A percentile compares a stretch with the other conserved stretches of the same genome.
Evolutionary conservation across 2,888 invertebrate genomes (phyloP).

Genomic region (Clanis bilineata): DNA sequence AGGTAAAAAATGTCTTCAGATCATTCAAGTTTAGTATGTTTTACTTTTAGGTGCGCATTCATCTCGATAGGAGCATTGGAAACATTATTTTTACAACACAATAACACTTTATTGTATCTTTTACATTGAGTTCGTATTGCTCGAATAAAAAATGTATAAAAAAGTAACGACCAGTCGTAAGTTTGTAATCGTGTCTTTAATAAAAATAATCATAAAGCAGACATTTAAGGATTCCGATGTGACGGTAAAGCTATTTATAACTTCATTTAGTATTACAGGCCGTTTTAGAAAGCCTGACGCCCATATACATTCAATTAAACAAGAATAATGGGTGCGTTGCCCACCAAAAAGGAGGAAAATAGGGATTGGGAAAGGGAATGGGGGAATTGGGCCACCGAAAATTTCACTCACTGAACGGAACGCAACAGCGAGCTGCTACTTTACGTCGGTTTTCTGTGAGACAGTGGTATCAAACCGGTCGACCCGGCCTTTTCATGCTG

Average conservation of each 20-base stretch:
- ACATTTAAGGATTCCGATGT: conserved; percentile 10
- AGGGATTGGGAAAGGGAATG: too few relatives aligned
- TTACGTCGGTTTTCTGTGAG: too few relatives aligned
- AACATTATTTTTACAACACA: conserved; percentile 15
- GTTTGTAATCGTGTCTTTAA: conserved; percentile 21
- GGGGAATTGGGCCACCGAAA: too few relatives aligned
- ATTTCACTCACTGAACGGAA: too few relatives aligned
- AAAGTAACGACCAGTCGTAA: conserved; percentile 21
- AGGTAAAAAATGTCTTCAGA: too few relatives aligned
- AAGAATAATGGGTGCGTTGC: too few relatives aligned
- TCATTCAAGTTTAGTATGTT: too few relatives aligned
- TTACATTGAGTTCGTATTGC: conserved; percentile 9
- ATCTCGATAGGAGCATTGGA: conserved; percentile 7
- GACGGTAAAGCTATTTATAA: neutral
- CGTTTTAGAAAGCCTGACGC: neutral
- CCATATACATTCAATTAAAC: too few relatives aligned
- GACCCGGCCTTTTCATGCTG: too few relatives aligned
- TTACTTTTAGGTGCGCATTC: conserved; percentile 1
- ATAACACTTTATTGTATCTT: conserved; percentile 14
- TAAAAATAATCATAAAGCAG: conserved; percentile 15
- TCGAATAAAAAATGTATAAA: conserved; percentile 21
- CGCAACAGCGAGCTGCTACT: too few relatives aligned
- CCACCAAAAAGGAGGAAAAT: too few relatives aligned
- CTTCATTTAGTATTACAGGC: neutral
- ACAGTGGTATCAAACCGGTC: too few relatives aligned